Conservation (phyloP, 2,888 invertebrate species). For the Nineta flava region DNA sequence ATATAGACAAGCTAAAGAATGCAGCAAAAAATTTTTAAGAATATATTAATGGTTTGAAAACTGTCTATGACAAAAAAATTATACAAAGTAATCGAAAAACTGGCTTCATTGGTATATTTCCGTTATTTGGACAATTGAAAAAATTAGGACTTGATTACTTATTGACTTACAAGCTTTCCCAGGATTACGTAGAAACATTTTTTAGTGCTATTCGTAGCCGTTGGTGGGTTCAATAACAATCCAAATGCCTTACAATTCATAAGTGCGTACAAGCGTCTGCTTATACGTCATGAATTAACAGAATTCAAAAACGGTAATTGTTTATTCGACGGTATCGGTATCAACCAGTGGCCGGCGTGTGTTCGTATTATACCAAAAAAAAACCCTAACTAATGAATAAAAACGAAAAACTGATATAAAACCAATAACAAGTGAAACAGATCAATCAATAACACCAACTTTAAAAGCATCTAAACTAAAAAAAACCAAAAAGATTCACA, state of each 20-base stretch:
- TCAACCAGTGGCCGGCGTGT: too few species aligned
- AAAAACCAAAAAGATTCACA: too few species aligned
- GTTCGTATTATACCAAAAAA: too few species aligned
- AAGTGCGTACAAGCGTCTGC: constrained; percentile 10
- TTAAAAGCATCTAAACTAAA: too few species aligned
- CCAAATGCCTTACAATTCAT: constrained; percentile 12
- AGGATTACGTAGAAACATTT: constrained; percentile 13
- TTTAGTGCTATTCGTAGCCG: constrained; percentile 11
- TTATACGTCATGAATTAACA: constrained; percentile 10
- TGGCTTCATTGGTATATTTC: constrained; percentile 5
- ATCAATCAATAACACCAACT: too few species aligned
- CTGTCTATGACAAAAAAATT: background rate
- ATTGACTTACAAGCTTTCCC: constrained; percentile 9
- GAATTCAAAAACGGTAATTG: background rate
- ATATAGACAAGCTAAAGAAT: constrained; percentile 1
- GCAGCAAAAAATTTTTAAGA: background rate
- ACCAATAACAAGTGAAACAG: too few species aligned
- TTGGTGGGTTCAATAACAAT: constrained; percentile 8
- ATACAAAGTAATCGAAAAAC: constrained; percentile 1
- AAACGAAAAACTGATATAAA: too few species aligned
- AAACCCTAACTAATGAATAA: too few species aligned
- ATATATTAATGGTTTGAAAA: constrained; percentile 1
- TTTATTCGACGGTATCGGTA: background rate
- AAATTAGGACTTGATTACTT: constrained; percentile 5
- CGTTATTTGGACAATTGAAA: constrained; percentile 1